Base-by-base conservation (phyloP, 2,888 invertebrate genomes). In the Parnassius orleans region DNA sequence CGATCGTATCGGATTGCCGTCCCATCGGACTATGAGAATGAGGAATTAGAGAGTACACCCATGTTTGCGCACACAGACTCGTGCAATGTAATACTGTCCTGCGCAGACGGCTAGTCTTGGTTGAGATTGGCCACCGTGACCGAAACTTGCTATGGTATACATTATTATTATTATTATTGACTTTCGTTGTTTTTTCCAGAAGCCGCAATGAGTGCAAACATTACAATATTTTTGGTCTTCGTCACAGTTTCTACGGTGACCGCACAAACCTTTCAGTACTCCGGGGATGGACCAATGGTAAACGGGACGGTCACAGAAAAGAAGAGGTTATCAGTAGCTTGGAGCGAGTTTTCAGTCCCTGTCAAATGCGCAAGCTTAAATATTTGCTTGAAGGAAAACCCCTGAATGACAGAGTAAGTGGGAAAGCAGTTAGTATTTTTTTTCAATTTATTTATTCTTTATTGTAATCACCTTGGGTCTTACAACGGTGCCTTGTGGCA, bases 221-320 rank as follows among this genome's bases (percentile, higher is more conserved):
- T 77, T 11, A 81, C 84, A 0, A 60, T 87, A 0, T 65, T 91
- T 15, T 71, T 93, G 15, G 71, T 92, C 56, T 72, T 92, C 59
- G 79, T 92, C 69, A 79, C 91, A 15, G 69, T 93, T 51, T 81
- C 88, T 0, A 79, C 87, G 5, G 91, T 90, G 54, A 78, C 91
- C 0, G 93, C 93, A 0, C 95, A 96, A 84, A 95, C 95, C 9
- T 95, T 95, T 86, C 95, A 95, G 75, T 96, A 96, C 81, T 95
- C 95, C 87, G 94, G 0, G 95, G 95, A 7, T 96, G 95, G 95
- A 95, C 95, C 66, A 95, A 95, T 74, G 95, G 95, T 24, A 95
- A 95, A 73, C 83, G 94, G 0, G 86, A 83, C 57, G 86, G 86
- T 0, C 82, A 79, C 64, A 78, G 80, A 80, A 1, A 76, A 79